Percentiles rank a stretch among this genome's conserved stretches.
Conservation (phyloP, 2,888 invertebrate genomes). For the Diogma glabrata region DNA sequence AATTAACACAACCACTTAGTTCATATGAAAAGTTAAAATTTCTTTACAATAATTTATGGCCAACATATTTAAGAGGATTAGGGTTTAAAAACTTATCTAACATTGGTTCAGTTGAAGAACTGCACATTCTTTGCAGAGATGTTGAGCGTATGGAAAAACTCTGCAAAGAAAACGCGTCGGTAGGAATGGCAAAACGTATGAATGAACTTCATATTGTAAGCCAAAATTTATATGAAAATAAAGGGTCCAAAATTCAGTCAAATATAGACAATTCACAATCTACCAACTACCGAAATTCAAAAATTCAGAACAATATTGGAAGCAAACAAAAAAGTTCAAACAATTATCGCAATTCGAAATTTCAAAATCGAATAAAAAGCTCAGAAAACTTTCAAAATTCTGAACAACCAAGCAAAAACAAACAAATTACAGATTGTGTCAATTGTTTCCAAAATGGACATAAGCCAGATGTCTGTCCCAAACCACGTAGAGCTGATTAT, state of each 20-base stretch:
- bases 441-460: not conserved
- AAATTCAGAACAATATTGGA: not conserved
- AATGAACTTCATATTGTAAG: not conserved
- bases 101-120: not conserved
- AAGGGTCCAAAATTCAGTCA: not conserved
- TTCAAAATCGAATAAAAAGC: too few relatives aligned
- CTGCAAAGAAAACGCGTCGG: not conserved
- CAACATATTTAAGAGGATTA: not conserved
- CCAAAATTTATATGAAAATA: not conserved
- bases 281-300: not conserved
- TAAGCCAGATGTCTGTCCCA: not conserved
- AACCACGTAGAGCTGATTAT: not conserved
- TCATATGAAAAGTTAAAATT: not conserved
- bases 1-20: not conserved
- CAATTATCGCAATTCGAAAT: not conserved
- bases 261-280: not conserved
- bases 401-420: not conserved
- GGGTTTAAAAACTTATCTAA: not conserved
- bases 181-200: not conserved
- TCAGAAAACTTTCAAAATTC: not conserved
- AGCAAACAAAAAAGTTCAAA: too few relatives aligned
- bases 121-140: not conserved
- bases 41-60: not conserved
- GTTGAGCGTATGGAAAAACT: not conserved
- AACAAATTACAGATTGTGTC: not conserved